Base-by-base conservation (phyloP, 2,888 invertebrate genomes). In the Baronia brevicornis region DNA sequence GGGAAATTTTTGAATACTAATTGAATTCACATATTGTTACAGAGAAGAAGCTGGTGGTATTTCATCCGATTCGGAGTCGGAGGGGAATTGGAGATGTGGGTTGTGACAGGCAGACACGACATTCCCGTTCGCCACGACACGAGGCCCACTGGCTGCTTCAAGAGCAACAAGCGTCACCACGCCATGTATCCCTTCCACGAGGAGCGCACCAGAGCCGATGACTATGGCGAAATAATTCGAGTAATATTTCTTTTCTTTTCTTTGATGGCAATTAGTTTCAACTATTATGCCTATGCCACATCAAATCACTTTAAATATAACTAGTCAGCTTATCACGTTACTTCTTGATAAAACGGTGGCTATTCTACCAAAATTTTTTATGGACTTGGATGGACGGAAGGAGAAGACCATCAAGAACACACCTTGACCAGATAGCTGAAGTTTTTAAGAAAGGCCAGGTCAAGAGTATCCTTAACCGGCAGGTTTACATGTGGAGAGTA, bases 171-270 rank as follows among this genome's bases (percentile, higher is more conserved):
- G 77, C 93, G 96, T 33, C 94, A 96, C 53, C 94, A 96, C 70
- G 97, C 97, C 0, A 98, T 98, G 95, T 99, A 94, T 77, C 98
- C 98, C 1, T 94, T 91, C 62, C 89, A 91, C 24, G 98, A 98
- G 66, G 97, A 97, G 39, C 91, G 96, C 61, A 87, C 96, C 13
- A 90, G 95, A 64, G 89, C 90, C 57, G 98, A 98, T 55, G 98
- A 98, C 65, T 99, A 98, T 61, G 98, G 99, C 0, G 98, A 98
- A 77, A 89, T 96, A 21, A 93, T 99, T 33, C 88, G 87, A 86
- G 88, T 84, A 53, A 36, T 36, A 35, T 17, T 28, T 4, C 0
- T 4, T 6, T 13, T 12, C 4, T 6, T 18, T 18, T 3, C n/a
- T n/a, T n/a, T n/a, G n/a, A n/a, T n/a, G n/a, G n/a, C n/a, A n/a